Evolutionary conservation across 2,888 invertebrate genomes (phyloP), one percentile per base, ranked within the genome.

Genomic region (Agonopterix heracliana): DNA sequence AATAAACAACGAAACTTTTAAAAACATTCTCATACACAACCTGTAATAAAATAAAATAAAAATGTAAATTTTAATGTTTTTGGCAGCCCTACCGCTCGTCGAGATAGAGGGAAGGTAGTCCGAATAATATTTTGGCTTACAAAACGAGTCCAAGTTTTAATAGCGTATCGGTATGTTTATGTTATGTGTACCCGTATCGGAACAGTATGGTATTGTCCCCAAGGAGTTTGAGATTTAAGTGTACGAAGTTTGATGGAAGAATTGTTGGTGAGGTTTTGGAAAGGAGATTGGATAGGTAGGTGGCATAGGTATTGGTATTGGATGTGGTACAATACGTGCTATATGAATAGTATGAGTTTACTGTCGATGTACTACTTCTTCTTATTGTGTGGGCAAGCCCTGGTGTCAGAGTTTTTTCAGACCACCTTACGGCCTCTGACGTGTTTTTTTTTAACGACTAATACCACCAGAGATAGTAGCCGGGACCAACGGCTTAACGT

Each of bases 111-210:
- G 72, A 82, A 84, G 87, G 86, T 85, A 77, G 76, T 73, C 77
- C 78, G 85, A 82, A 87, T 86, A 87, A 86, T 88, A 88, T 87
- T 87, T 88, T 81, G 87, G 86, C 85, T 85, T 76, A 84, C 86
- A 80, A 74, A 86, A 87, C 83, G 86, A 84, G 82, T 83, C 85
- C 78, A 88, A 88, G 75, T 88, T 88, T 88, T 87, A 88, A 88
- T 88, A 88, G 87, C 86, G 84, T 83, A 77, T 66, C 73, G 70
- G 73, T 70, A 81, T 88, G 84, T 88, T 88, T 87, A 88, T 88
- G 88, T 80, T 83, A 84, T 78, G 68, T 82, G 60, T 63, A 60
- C 54, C 54, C 68, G 74, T 74, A 77, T 77, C 77, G 78, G 68
- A 75, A 66, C 64, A 59, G 66, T 67, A 38, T 9, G 68, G 64